phyloP scores from a whole-genome alignment of 2,113 vertebrate genomes.

The Rousettus leschenaultii region DNA sequence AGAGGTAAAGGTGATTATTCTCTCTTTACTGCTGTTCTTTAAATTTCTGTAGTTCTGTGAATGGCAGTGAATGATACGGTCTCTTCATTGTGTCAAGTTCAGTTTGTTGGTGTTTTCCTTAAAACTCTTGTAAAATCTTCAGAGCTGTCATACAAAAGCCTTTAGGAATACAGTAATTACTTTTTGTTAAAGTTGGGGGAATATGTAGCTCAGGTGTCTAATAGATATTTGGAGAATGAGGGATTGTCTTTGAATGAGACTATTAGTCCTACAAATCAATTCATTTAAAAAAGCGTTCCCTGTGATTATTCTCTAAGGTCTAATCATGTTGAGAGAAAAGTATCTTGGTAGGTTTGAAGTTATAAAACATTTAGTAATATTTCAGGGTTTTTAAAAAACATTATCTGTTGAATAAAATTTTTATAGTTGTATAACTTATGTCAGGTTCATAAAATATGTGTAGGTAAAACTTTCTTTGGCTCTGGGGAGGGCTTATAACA shows the following conservation, averaged over 20 bases:
- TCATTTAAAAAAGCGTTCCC: neutral
- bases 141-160: neutral
- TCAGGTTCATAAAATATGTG: neutral
- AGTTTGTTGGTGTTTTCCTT: slow-evolving; percentile 54
- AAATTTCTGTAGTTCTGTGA: slow-evolving; percentile 50
- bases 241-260: slow-evolving; percentile 59
- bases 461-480: neutral
- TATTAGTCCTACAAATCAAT: slow-evolving; percentile 62
- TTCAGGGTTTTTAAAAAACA: neutral
- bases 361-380: slow-evolving; percentile 9
- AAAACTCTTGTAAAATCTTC: slow-evolving; percentile 54
- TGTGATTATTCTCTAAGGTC: neutral
- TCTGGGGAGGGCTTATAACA: neutral
- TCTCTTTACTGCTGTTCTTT: neutral
- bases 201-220: slow-evolving; percentile 51
- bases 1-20: neutral
- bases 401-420: neutral
- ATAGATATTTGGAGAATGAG: slow-evolving; percentile 51
- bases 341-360: neutral
- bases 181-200: slow-evolving; percentile 51
- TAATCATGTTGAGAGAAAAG: slow-evolving; percentile 23
- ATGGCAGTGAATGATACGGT: neutral
- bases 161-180: slow-evolving; percentile 53
- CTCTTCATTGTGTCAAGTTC: slow-evolving; percentile 50
- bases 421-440: slow-evolving; percentile 16